Percentiles rank a stretch among this genome's conserved stretches.
Conservation (phyloP, 1,140 invertebrate genomes). For the Formica exsecta region DNA sequence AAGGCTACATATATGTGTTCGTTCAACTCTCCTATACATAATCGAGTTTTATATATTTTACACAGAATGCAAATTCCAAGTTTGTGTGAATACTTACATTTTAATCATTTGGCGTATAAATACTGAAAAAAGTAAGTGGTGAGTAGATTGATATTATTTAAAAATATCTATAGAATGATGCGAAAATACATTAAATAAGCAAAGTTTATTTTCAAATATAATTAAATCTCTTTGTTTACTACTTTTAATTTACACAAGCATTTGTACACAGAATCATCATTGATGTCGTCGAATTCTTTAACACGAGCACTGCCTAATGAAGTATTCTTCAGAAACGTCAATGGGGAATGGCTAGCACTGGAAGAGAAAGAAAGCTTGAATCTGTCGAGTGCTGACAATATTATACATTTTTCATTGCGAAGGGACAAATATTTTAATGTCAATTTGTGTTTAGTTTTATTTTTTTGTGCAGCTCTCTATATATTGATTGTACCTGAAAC, state of each 20-base stretch:
- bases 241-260: neutral
- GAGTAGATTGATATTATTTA: neutral
- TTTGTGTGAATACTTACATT: neutral
- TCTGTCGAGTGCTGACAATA: constrained; percentile 49
- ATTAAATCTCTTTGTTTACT: neutral
- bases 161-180: neutral
- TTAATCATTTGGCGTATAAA: neutral
- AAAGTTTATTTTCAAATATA: neutral
- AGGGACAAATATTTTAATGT: constrained; percentile 54
- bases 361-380: constrained; percentile 61
- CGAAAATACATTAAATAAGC: neutral
- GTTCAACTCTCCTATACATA: neutral
- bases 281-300: constrained; percentile 72
- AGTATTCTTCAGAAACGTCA: constrained; percentile 67
- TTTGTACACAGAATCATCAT: constrained; percentile 53
- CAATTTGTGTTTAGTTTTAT: constrained; percentile 51
- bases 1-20: neutral
- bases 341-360: constrained; percentile 68
- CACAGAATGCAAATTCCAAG: neutral
- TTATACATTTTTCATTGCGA: constrained; percentile 73
- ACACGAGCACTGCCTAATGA: constrained; percentile 35
- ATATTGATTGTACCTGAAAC: constrained; percentile 50
- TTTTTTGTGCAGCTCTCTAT: constrained; percentile 39
- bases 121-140: neutral
- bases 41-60: neutral